phyloP scores from a whole-genome alignment of 2,113 vertebrate species.

The Megalops atlanticus region DNA sequence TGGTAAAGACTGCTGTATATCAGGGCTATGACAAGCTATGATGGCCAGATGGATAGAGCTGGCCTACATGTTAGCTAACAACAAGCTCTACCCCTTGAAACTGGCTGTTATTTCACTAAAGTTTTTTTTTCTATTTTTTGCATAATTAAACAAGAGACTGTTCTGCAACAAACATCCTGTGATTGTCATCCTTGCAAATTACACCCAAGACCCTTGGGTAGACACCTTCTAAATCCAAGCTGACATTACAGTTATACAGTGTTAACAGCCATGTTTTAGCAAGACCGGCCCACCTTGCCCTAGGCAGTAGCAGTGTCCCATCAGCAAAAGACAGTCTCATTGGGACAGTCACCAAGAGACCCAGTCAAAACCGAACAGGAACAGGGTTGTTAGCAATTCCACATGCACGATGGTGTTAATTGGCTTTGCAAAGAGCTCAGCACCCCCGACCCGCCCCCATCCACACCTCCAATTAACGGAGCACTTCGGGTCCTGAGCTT shows the following conservation, averaged over 20 bases:
- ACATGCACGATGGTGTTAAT: slow-evolving; percentile 6
- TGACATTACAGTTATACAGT: not conserved
- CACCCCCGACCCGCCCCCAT: no score
- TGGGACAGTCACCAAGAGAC: not conserved
- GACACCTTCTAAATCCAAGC: no score
- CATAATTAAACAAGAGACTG: not conserved
- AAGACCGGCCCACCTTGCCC: not conserved
- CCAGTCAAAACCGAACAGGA: not conserved
- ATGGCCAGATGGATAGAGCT: no score
- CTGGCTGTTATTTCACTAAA: no score
- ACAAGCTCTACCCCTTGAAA: no score
- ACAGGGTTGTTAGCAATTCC: not conserved
- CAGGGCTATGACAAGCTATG: no score
- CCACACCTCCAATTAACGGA: not conserved
- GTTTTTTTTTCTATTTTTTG: no score
- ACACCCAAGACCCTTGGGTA: no score
- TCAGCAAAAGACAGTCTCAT: no score
- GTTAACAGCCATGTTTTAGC: not conserved
- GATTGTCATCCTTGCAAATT: not conserved
- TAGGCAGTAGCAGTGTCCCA: not conserved
- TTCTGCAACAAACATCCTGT: not conserved
- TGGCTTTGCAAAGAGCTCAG: not conserved
- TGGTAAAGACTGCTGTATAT: no score
- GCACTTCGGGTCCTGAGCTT: not conserved
- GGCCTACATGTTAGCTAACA: no score